A percentile compares a stretch with the other conserved stretches of the same genome.
phyloP scores from a whole-genome alignment of 2,888 invertebrate species.

The Hoplodrina blanda region DNA sequence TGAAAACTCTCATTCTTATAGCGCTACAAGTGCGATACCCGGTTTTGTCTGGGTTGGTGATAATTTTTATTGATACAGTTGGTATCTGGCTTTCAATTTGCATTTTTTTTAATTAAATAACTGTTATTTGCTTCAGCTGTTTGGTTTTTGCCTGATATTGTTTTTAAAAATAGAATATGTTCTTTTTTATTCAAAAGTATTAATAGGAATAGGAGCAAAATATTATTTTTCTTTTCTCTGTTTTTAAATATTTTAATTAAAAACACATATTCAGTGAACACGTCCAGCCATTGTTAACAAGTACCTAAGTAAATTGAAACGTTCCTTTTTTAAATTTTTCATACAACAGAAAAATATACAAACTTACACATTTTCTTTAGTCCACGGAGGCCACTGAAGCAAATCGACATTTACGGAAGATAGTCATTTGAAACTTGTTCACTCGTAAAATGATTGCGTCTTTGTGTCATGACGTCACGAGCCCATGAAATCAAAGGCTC shows the following conservation, averaged over 20 bases:
- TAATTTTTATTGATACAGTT: not conserved
- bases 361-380: not conserved
- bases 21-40: constrained; percentile 61
- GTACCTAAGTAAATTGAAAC: no score
- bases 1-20: constrained; percentile 69
- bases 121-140: not conserved
- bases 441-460: constrained; percentile 73
- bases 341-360: not conserved
- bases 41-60: constrained; percentile 14
- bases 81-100: not conserved
- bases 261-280: no score
- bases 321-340: no score
- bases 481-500: constrained; percentile 42
- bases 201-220: no score
- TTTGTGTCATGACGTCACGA: constrained; percentile 54
- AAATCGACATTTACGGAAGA: constrained; percentile 69
- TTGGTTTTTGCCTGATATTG: not conserved
- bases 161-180: not conserved
- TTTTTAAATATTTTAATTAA: no score
- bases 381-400: constrained; percentile 48
- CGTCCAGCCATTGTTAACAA: no score
- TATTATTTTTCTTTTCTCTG: no score
- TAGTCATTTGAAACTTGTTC: constrained; percentile 73
- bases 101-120: not conserved
- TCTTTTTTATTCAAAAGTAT: no score